Conservation (phyloP, 2,797 vertebrate genomes). For the Triplophysa yarkandensis region DNA sequence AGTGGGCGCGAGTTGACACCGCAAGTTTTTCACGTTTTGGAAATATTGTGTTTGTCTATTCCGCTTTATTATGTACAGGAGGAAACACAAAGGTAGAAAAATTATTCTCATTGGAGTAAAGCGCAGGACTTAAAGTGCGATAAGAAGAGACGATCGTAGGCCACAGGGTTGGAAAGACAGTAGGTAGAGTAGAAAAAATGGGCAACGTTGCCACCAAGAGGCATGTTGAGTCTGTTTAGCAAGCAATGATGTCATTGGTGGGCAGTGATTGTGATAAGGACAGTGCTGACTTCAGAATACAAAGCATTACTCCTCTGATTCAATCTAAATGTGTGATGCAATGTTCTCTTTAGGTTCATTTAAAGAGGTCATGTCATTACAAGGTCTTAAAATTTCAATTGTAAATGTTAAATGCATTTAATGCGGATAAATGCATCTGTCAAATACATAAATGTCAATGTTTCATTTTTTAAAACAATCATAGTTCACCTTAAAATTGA, state of each 20-base stretch:
- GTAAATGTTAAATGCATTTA: no score
- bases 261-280: constrained; percentile 19
- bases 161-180: constrained; percentile 38
- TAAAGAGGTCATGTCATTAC: constrained; percentile 9
- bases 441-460: no score
- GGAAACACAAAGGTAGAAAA: constrained; percentile 11
- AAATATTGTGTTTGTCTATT: constrained; percentile 16
- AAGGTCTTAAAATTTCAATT: no score
- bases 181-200: constrained; percentile 15
- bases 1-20: neutral
- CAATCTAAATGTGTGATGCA: constrained; percentile 14
- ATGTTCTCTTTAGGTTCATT: neutral
- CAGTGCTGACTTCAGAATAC: constrained; percentile 70
- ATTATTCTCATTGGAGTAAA: neutral
- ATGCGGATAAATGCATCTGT: no score
- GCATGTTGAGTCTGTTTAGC: constrained; percentile 56
- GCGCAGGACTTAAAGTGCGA: constrained; percentile 17
- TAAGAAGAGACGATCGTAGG: constrained; percentile 14
- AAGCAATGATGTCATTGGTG: constrained; percentile 47
- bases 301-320: constrained; percentile 72
- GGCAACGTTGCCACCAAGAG: constrained; percentile 32
- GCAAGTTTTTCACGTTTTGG: constrained; percentile 27
- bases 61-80: constrained; percentile 5
- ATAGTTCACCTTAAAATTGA: no score
- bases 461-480: no score